Base-by-base conservation (phyloP, 1,140 invertebrate species). In the Drusus annulatus region DNA sequence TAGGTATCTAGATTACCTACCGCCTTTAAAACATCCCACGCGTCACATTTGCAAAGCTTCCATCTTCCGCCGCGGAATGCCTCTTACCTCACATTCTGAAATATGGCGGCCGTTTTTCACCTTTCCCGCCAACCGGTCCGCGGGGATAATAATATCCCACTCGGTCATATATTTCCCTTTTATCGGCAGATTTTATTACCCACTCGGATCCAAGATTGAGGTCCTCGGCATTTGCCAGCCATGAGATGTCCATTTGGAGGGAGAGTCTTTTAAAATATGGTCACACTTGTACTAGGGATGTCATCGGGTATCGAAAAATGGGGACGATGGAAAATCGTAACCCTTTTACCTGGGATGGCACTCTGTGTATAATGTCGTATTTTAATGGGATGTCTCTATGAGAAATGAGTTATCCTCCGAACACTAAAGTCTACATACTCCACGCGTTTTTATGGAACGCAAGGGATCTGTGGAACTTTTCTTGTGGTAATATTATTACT, bases 141-240 rank as follows among this genome's bases (percentile, higher is more conserved):
- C 69, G 54, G 71, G 71, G 71, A 75, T 51, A 52, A 31, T 36
- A 45, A 62, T 50, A 52, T 54, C 17, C 28, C 31, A 23, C 68
- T 15, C 68, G 25, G 51, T 52, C 73, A 79, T 82, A 82, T 82
- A 82, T 82, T 75, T 36, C 58, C 71, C 71, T 75, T 82, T 82
- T 82, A 82, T 82, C 80, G 80, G 71, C 62, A 50, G 60, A 52
- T 82, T 79, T 79, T 79, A 82, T 82, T 82, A 79, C 80, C 80
- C 54, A 71, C 80, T 63, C 63, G 51, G 74, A 81, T 81, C 75
- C 80, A 45, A 76, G 75, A 58, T 75, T 75, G 51, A 58, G 71
- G 71, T 75, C 51, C 54, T 58, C 52, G 36, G 71, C 71, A 75
- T n/a, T 75, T 75, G 71, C 71, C 71, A 75, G 52, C 52, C 17